Evolutionary conservation across 2,888 invertebrate species (phyloP).

Genomic region (Capitulum mitella): DNA sequence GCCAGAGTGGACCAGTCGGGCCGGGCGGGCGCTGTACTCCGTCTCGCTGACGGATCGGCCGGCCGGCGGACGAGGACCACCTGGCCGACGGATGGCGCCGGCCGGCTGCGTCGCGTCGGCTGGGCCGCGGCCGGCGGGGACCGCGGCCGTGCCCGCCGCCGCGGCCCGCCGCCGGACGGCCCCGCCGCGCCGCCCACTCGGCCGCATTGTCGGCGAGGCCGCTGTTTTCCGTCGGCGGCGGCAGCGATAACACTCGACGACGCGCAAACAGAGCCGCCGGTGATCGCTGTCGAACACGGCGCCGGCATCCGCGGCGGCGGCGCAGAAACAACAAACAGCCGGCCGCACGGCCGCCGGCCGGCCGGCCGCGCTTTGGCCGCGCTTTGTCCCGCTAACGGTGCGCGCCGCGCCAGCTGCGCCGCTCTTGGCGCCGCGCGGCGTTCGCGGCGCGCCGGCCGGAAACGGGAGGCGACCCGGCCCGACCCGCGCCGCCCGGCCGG

Average conservation of each 20-base stretch:
- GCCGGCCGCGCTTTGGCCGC: background rate
- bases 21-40: too few species aligned
- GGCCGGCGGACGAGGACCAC: background rate
- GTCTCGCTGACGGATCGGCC: too few species aligned
- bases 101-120: background rate
- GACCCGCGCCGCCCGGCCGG: background rate
- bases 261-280: background rate
- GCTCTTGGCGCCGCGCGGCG: background rate
- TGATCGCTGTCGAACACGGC: background rate
- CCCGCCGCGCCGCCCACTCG: too few species aligned
- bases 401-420: background rate
- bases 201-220: too few species aligned
- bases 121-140: background rate
- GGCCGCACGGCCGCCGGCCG: background rate
- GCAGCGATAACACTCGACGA: slow-evolving; percentile 3
- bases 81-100: background rate
- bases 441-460: background rate
- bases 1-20: too few species aligned
- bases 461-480: background rate
- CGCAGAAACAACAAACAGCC: slow-evolving; percentile 10
- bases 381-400: background rate
- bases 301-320: background rate
- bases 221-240: background rate
- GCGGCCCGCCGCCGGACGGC: background rate
- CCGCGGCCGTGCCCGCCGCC: background rate